Conservation (phyloP, 2,888 invertebrate species). For the Agrilus biguttatus region DNA sequence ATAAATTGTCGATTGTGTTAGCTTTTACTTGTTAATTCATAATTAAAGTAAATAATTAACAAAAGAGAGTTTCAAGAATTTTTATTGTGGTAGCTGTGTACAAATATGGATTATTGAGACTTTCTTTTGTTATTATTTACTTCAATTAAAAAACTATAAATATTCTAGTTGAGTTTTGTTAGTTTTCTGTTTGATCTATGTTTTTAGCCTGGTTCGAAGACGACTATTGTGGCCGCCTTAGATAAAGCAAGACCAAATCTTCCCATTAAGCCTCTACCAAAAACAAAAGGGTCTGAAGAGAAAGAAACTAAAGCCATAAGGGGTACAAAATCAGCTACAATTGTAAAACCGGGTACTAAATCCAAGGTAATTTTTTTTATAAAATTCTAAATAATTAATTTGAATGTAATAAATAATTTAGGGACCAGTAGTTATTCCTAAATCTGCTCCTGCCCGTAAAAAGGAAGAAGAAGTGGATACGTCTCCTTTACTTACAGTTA, state of each 20-base stretch:
- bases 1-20: too few species aligned
- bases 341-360: conserved; percentile 35
- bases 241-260: conserved; percentile 77
- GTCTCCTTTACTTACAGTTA: conserved; percentile 62
- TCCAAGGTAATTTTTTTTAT: conserved; percentile 36
- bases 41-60: too few species aligned
- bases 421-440: conserved; percentile 6
- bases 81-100: too few species aligned
- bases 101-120: too few species aligned
- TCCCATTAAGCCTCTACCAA: conserved; percentile 64
- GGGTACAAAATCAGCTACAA: conserved; percentile 39
- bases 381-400: not conserved
- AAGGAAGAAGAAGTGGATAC: conserved; percentile 77
- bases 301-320: conserved; percentile 37
- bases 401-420: not conserved
- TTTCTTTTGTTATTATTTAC: too few species aligned
- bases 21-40: too few species aligned
- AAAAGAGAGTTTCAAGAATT: too few species aligned
- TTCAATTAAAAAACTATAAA: too few species aligned
- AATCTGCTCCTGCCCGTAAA: conserved; percentile 43
- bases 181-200: not conserved
- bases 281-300: conserved; percentile 40
- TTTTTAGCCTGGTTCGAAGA: conserved; percentile 54
- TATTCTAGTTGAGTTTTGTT: conserved; percentile 2
- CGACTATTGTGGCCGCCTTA: conserved; percentile 59